phyloP scores from a whole-genome alignment of 53 echinoderm and acorn worm genomes.

The Stichopus horrens region DNA sequence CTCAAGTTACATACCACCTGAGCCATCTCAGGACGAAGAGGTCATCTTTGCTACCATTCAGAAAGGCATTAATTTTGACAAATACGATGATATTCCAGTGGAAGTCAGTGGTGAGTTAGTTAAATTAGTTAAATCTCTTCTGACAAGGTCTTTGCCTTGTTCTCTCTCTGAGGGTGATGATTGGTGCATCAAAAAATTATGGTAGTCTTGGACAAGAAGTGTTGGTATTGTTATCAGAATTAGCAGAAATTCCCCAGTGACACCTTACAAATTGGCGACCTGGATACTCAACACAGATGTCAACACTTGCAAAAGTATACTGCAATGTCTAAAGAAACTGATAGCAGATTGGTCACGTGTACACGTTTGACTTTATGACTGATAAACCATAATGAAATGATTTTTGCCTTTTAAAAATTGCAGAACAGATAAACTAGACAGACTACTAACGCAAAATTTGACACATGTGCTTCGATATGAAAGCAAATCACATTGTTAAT shows the following conservation, averaged over 20 bases:
- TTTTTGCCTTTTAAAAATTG: not conserved
- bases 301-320: not conserved
- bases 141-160: no score
- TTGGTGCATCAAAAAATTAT: not conserved
- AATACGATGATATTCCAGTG: constrained; percentile 96
- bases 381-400: not conserved
- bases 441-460: no score
- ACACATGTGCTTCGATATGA: no score
- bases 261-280: no score
- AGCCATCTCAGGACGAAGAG: constrained; percentile 84
- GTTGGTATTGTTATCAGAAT: no score
- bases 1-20: constrained; percentile 81
- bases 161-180: not conserved
- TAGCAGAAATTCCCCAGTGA: no score
- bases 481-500: no score
- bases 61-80: constrained; percentile 93
- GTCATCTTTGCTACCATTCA: constrained; percentile 67
- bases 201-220: no score
- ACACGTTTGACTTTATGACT: not conserved
- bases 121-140: not conserved
- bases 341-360: not conserved
- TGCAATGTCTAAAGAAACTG: not conserved
- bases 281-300: not conserved
- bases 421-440: no score
- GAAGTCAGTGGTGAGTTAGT: constrained; percentile 85